A percentile compares a stretch with the other conserved stretches of the same genome.
These are phyloP conservation scores for Hydra vulgaris DNA, from an alignment of 30 jellyfish, hydroid and myxozoan species.

Conservation along the genomic window DNA sequence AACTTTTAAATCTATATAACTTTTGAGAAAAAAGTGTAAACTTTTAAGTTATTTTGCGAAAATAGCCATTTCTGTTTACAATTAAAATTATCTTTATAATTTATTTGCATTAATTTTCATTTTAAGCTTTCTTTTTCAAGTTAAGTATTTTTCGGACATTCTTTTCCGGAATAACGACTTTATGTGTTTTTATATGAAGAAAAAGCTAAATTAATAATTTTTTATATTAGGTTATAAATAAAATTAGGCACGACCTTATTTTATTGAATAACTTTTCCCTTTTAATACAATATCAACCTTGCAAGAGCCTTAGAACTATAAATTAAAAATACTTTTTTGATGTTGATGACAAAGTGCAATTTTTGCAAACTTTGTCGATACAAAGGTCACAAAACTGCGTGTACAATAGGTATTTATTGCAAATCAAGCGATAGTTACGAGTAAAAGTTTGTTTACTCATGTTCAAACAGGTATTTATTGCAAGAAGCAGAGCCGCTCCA, in stretches of 20 bases:
- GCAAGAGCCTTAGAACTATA: background rate
- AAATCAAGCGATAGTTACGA: background rate
- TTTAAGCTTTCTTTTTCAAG: background rate
- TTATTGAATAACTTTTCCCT: background rate
- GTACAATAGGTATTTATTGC: too few relatives aligned
- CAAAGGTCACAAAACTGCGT: too few relatives aligned
- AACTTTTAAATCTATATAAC: background rate
- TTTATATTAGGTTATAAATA: background rate
- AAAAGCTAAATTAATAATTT: background rate
- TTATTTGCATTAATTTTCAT: background rate
- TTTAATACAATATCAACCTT: background rate
- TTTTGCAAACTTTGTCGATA: too few relatives aligned
- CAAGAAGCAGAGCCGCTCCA: too few relatives aligned
- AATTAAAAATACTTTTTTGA: background rate
- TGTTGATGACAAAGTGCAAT: too few relatives aligned
- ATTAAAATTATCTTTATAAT: too few relatives aligned
- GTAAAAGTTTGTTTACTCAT: background rate
- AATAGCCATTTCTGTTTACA: background rate
- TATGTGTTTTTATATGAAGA: background rate
- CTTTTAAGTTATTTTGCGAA: background rate
- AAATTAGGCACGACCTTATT: background rate
- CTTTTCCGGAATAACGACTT: background rate
- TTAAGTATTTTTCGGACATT: too few relatives aligned
- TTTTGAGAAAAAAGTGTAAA: background rate
- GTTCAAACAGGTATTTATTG: background rate